These are phyloP conservation scores for Athene cunicularia DNA, from an alignment of 2,113 vertebrate genomes.

Conservation along the genomic window DNA sequence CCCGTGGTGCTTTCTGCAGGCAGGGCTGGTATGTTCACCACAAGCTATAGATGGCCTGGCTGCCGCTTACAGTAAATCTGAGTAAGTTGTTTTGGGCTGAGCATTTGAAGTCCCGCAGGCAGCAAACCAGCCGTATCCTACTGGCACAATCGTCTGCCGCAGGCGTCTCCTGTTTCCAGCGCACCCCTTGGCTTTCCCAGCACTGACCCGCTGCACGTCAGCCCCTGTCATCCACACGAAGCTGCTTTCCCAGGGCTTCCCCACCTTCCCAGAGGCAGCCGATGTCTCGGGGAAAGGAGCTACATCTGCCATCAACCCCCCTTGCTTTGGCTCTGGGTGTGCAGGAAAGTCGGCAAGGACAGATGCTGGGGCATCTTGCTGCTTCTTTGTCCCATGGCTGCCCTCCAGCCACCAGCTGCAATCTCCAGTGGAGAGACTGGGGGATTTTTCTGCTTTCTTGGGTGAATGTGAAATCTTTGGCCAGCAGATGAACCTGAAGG, in stretches of 20 bases:
- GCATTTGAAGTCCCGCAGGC: not conserved
- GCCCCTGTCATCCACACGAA: fast-evolving
- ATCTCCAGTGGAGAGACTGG: fast-evolving
- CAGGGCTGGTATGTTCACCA: constrained; percentile 47
- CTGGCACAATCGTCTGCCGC: not conserved
- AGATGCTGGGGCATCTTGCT: not conserved
- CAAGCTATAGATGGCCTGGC: constrained; percentile 12
- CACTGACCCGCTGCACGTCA: not conserved
- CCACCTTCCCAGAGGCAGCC: not conserved
- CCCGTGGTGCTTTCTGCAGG: not conserved
- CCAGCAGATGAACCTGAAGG: not conserved
- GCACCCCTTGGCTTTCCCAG: not conserved
- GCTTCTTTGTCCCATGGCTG: not conserved
- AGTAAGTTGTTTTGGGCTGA: constrained; percentile 21
- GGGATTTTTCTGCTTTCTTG: not conserved
- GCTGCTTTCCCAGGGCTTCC: not conserved
- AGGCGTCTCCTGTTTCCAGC: not conserved
- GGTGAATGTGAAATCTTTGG: not conserved
- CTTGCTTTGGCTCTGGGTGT: not conserved
- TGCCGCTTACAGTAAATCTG: constrained; percentile 49
- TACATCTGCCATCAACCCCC: not conserved
- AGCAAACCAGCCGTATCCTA: not conserved
- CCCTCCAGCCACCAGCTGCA: not conserved
- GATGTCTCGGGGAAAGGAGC: not conserved
- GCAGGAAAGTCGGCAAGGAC: not conserved